phyloP scores from a whole-genome alignment of 2,113 vertebrate species.

The Ursus arctos region DNA sequence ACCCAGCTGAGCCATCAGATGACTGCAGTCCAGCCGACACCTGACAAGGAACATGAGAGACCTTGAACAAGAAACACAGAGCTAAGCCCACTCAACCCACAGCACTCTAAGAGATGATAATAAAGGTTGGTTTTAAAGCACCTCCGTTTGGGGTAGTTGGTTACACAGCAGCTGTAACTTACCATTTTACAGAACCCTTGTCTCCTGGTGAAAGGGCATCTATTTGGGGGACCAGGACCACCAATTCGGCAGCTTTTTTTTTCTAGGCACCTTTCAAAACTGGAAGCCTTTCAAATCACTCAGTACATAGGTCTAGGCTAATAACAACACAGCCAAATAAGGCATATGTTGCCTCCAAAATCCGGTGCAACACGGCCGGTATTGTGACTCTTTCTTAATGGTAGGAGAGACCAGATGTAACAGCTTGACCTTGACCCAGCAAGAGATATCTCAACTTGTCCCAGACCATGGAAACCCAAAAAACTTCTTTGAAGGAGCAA shows the following conservation, averaged over 20 bases:
- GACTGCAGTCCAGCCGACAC: no score
- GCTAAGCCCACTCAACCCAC: not conserved
- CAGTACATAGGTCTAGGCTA: not conserved
- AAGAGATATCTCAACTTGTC: not conserved
- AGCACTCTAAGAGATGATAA: not conserved
- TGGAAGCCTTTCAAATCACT: not conserved
- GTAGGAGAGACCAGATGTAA: not conserved
- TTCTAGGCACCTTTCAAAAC: not conserved
- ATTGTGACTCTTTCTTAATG: not conserved
- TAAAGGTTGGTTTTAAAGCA: not conserved
- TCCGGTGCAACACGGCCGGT: not conserved
- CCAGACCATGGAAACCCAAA: not conserved
- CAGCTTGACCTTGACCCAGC: not conserved
- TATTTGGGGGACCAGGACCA: not conserved
- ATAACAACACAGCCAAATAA: not conserved
- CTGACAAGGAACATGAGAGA: no score
- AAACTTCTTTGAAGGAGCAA: not conserved
- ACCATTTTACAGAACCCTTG: not conserved
- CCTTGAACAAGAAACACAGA: no score
- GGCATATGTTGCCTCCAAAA: not conserved
- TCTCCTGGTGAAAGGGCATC: not conserved
- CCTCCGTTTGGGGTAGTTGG: not conserved
- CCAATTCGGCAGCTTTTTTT: not conserved
- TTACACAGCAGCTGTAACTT: not conserved
- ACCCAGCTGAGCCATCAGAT: no score